phyloP scores from a whole-genome alignment of 2,113 vertebrate species.

The Panthera leo region DNA sequence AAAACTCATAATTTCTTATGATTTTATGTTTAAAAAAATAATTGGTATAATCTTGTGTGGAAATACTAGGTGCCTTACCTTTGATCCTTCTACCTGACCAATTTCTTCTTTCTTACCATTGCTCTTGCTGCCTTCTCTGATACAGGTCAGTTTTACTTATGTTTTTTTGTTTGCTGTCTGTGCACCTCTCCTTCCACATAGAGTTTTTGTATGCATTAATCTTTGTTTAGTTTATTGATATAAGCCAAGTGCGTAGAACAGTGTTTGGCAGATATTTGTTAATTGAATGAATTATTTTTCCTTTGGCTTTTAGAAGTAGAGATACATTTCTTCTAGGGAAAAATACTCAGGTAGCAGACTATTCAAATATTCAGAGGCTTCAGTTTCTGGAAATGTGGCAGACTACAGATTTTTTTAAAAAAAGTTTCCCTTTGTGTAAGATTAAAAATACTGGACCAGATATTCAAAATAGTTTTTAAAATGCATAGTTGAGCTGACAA shows the following conservation, averaged over 20 bases:
- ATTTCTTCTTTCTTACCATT: neutral
- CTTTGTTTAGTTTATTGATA: neutral
- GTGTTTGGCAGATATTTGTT: neutral
- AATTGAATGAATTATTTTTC: constrained; percentile 6
- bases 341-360: neutral
- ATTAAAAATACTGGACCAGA: neutral
- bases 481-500: neutral
- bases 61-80: neutral
- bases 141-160: neutral
- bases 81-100: neutral
- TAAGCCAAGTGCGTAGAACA: neutral
- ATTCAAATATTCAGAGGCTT: neutral
- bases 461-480: neutral
- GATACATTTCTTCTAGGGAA: neutral
- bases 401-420: neutral
- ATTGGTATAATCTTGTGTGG: neutral
- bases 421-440: neutral
- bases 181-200: neutral
- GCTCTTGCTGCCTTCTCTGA: neutral
- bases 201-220: neutral
- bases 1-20: neutral
- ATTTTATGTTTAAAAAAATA: constrained; percentile 36
- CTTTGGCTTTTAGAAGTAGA: neutral
- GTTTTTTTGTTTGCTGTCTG: neutral
- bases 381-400: neutral